Percentiles rank a stretch among this genome's conserved stretches.
These are phyloP conservation scores for Plebejus anna DNA, from an alignment of 2,888 invertebrate genomes.

Conservation along the genomic window DNA sequence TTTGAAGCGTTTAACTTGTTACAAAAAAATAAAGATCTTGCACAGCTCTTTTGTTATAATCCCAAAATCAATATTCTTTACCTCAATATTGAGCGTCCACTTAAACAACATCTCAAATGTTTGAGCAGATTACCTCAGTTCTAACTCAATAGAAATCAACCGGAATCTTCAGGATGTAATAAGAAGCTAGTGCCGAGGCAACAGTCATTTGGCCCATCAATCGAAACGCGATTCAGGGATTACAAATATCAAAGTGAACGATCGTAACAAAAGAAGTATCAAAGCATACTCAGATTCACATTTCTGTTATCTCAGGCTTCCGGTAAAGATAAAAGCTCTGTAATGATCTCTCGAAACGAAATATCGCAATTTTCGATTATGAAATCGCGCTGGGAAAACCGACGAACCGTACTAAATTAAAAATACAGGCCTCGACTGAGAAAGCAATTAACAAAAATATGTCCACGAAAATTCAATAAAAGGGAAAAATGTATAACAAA, in stretches of 20 bases:
- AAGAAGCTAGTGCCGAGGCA: neutral
- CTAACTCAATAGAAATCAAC: neutral
- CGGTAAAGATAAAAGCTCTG: neutral
- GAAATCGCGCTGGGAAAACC: neutral
- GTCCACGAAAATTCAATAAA: neutral
- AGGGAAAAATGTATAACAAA: neutral
- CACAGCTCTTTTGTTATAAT: neutral
- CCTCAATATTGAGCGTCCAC: too few relatives aligned
- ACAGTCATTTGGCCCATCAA: neutral
- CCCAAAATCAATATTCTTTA: too few relatives aligned
- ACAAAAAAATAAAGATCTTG: neutral
- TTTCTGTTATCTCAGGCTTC: constrained; percentile 1
- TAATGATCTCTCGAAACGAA: neutral
- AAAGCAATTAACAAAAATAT: constrained; percentile 15
- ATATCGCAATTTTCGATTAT: constrained; percentile 8
- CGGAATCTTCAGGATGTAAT: neutral
- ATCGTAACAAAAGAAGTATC: neutral
- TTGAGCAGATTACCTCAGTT: neutral
- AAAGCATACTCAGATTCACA: neutral
- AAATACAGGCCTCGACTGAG: neutral
- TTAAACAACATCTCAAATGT: neutral
- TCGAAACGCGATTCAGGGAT: constrained; percentile 1
- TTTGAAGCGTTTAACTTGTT: neutral
- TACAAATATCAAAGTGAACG: neutral
- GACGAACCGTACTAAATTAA: neutral